A percentile compares a stretch with the other conserved stretches of the same genome.
These are phyloP conservation scores for Dendrocopos noguchii DNA, from an alignment of 2,113 vertebrate genomes.

Conservation along the genomic window DNA sequence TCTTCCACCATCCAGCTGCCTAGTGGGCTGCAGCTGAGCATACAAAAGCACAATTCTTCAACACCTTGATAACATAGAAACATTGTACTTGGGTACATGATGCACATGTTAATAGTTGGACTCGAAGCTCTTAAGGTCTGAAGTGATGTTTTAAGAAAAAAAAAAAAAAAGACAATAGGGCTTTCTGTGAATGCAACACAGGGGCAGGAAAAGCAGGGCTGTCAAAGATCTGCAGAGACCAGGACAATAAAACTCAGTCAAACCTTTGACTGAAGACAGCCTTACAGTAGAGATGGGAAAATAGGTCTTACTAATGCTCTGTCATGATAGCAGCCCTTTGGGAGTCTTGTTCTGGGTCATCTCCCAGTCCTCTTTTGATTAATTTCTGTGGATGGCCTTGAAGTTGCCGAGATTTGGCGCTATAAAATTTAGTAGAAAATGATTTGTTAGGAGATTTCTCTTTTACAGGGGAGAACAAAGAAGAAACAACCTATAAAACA, in stretches of 20 bases:
- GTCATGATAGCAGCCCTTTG: neutral
- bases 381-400: neutral
- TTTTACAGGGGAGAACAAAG: neutral
- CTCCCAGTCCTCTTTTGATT: neutral
- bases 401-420: neutral
- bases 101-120: neutral
- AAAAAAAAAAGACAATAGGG: neutral
- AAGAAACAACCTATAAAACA: neutral
- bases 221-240: neutral
- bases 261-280: neutral
- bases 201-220: neutral
- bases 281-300: neutral
- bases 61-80: neutral
- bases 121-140: neutral
- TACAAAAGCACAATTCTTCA: neutral
- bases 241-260: neutral
- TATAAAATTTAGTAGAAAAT: neutral
- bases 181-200: neutral
- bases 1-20: neutral
- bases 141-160: neutral
- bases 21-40: neutral
- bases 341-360: neutral
- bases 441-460: neutral
- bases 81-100: accelerated
- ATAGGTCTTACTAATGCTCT: neutral